Evolutionary conservation across 35 echinoderm and acorn worm genomes (phyloP).

Genomic region (Ophiothrix spiculata): DNA sequence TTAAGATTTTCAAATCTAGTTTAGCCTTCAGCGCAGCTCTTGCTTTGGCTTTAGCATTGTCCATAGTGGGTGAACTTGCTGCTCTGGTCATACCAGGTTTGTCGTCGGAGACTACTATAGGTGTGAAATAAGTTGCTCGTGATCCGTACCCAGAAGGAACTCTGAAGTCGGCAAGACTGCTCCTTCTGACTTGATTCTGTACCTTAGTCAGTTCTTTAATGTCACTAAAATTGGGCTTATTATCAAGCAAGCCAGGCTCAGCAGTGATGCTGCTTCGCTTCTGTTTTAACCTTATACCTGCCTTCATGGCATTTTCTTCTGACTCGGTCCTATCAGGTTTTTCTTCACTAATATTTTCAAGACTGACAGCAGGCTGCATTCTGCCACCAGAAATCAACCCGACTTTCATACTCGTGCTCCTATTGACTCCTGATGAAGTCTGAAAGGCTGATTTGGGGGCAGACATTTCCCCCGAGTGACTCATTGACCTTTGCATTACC

Average conservation of each 20-base stretch:
- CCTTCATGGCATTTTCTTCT: background rate
- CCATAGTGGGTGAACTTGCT: slow-evolving; percentile 16
- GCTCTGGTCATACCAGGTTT: slow-evolving; percentile 31
- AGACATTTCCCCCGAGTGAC: slow-evolving; percentile 43
- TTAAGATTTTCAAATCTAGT: slow-evolving; percentile 51
- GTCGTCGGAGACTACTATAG: slow-evolving; percentile 67
- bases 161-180: slow-evolving; percentile 1
- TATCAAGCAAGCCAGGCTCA: background rate
- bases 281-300: background rate
- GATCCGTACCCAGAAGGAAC: slow-evolving; percentile 19
- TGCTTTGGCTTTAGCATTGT: slow-evolving; percentile 71
- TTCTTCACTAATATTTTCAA: slow-evolving; percentile 20
- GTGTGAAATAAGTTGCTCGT: slow-evolving; percentile 70
- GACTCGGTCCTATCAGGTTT: background rate
- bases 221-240: background rate
- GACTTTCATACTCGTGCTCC: slow-evolving; percentile 2
- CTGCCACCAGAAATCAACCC: background rate
- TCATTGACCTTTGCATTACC: slow-evolving; percentile 48
- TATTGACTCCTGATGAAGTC: slow-evolving; percentile 30
- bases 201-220: slow-evolving; percentile 32
- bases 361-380: background rate
- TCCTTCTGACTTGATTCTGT: slow-evolving; percentile 12
- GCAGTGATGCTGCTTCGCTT: slow-evolving; percentile 29
- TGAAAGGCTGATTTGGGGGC: slow-evolving; percentile 49
- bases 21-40: slow-evolving; percentile 88